These are phyloP conservation scores for Phyllotreta striolata DNA, from an alignment of 2,888 invertebrate genomes.

Conservation along the genomic window DNA sequence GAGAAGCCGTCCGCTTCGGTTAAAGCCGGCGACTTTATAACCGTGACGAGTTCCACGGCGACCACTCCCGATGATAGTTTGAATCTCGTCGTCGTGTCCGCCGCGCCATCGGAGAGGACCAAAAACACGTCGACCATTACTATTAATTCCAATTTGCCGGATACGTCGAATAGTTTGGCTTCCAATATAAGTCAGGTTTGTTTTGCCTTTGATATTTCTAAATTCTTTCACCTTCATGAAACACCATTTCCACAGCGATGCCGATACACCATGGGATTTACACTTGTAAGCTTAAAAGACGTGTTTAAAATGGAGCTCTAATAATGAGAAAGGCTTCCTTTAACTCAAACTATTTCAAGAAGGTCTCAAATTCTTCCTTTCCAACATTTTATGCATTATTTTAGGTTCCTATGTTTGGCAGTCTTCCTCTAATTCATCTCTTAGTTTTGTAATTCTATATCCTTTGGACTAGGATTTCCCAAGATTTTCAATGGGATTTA, in stretches of 20 bases:
- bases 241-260: too few species aligned
- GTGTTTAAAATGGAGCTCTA: too few species aligned
- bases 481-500: too few species aligned
- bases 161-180: conserved; percentile 76
- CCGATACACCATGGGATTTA: too few species aligned
- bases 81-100: conserved; percentile 55
- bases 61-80: conserved; percentile 51
- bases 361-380: conserved; percentile 6
- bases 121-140: conserved; percentile 65
- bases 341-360: too few species aligned
- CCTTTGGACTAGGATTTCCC: too few species aligned
- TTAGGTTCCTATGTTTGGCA: not conserved
- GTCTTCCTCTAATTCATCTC: too few species aligned
- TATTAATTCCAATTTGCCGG: conserved; percentile 65
- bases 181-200: conserved; percentile 74
- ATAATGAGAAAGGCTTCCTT: too few species aligned
- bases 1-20: conserved; percentile 38
- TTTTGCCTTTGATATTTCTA: conserved; percentile 15
- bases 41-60: conserved; percentile 50
- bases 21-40: conserved; percentile 45
- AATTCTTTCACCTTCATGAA: too few species aligned
- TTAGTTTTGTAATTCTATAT: too few species aligned
- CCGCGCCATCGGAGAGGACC: conserved; percentile 53
- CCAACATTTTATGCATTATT: not conserved
- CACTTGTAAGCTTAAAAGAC: too few species aligned